phyloP scores from a whole-genome alignment of 2,113 vertebrate species.

The Serinus canaria region DNA sequence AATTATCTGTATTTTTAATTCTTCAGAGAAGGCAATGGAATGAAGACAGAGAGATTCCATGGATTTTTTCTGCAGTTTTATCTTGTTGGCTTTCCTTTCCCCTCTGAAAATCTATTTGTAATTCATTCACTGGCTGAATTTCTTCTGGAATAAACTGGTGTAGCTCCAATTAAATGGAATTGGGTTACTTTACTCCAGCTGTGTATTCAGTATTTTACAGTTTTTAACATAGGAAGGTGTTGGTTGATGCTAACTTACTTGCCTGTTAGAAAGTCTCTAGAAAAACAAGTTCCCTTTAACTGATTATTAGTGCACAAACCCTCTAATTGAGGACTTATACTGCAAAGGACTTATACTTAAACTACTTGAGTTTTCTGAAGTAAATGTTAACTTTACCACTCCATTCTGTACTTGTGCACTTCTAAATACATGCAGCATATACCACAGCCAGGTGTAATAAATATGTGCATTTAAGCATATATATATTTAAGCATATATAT shows the following conservation, averaged over 20 bases:
- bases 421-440: not conserved
- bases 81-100: not conserved
- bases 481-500: no score
- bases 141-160: not conserved
- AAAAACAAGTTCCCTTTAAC: not conserved
- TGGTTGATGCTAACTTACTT: not conserved
- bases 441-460: not conserved
- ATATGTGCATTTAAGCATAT: not conserved
- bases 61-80: not conserved
- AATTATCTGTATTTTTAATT: not conserved
- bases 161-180: not conserved
- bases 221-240: not conserved
- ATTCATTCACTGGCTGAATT: not conserved
- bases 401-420: not conserved
- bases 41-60: not conserved
- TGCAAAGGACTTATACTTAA: not conserved
- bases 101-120: not conserved
- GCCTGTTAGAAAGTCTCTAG: not conserved
- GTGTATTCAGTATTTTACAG: not conserved
- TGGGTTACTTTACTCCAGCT: not conserved
- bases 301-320: not conserved
- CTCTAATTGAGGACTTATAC: not conserved
- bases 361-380: not conserved
- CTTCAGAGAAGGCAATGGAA: not conserved
- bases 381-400: not conserved